Conservation (phyloP, 2,113 vertebrate species). For the Sarotherodon lohbergeri region DNA sequence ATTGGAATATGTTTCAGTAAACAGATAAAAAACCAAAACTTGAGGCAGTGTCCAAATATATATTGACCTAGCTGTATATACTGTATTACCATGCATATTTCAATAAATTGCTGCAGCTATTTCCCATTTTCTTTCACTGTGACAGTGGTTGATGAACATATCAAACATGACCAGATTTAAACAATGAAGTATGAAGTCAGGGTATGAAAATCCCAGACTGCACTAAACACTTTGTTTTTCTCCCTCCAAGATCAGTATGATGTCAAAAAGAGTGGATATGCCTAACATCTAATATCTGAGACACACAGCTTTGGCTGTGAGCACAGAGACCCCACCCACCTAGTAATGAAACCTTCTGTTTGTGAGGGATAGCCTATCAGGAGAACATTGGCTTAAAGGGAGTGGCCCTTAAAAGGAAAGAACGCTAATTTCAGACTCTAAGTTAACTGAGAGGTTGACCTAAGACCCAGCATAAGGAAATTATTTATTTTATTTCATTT, state of each 20-base stretch:
- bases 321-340: background rate
- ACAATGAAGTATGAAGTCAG: background rate
- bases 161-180: background rate
- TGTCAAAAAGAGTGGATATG: background rate
- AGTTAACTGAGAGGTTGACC: background rate
- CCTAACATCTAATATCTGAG: background rate
- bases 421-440: background rate
- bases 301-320: background rate
- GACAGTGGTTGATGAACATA: background rate
- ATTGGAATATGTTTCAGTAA: background rate
- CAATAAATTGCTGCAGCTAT: background rate
- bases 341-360: background rate
- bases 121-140: background rate
- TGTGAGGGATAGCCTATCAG: background rate
- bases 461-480: background rate
- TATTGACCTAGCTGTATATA: background rate
- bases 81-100: background rate
- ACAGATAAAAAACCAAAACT: background rate
- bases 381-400: background rate
- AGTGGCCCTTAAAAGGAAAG: background rate
- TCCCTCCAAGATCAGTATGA: background rate
- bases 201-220: background rate
- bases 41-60: background rate
- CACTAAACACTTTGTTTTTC: background rate
- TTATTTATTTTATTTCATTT: background rate